These are phyloP conservation scores for Blastomussa wellsi DNA, from an alignment of 92 coral and sea anemone species.

Conservation along the genomic window DNA sequence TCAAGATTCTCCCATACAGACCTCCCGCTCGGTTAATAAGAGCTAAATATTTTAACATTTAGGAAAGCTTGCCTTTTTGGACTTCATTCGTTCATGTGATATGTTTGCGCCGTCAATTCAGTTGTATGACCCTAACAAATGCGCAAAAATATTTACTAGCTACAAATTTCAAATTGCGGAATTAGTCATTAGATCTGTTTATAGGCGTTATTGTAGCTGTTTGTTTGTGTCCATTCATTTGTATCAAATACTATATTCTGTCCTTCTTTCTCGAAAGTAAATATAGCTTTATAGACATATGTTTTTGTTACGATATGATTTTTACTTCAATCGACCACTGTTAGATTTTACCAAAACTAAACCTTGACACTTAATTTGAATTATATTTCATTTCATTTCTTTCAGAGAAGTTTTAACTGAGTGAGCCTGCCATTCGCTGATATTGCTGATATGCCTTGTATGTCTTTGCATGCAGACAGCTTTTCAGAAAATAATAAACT, in stretches of 20 bases:
- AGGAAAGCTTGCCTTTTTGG: too few relatives aligned
- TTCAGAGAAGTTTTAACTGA: too few relatives aligned
- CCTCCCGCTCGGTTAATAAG: too few relatives aligned
- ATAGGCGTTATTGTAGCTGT: background rate
- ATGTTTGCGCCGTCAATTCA: too few relatives aligned
- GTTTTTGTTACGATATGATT: background rate
- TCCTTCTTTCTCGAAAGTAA: background rate
- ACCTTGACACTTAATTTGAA: too few relatives aligned
- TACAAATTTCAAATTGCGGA: background rate
- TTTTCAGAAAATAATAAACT: background rate
- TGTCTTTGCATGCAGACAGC: background rate
- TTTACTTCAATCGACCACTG: background rate
- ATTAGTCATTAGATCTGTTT: background rate
- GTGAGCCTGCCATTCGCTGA: background rate
- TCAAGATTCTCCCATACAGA: too few relatives aligned
- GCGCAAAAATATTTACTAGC: background rate
- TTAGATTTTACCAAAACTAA: too few relatives aligned
- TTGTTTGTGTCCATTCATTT: background rate
- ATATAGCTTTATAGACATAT: background rate
- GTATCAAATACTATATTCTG: background rate
- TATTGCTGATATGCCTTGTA: background rate
- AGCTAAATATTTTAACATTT: too few relatives aligned
- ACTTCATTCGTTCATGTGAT: too few relatives aligned
- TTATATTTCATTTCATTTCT: background rate
- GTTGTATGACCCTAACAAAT: too few relatives aligned